Evolutionary conservation across 2,797 vertebrate species (phyloP), one percentile per base, ranked within the genome.

Genomic region (Heliangelus exortis): DNA sequence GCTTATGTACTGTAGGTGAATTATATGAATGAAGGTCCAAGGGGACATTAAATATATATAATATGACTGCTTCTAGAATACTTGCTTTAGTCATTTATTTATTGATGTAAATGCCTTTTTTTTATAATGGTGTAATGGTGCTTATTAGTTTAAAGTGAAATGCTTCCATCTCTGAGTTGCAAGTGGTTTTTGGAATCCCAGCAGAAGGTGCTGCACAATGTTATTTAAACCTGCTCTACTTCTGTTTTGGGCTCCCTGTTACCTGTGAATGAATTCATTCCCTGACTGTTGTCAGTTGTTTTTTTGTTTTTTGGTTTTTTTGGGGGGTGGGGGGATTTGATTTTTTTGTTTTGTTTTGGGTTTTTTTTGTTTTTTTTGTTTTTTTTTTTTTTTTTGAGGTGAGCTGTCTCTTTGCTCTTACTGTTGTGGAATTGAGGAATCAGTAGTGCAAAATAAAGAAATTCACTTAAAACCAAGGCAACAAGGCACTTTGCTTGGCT

Each of bases 211-310:
- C 51, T 71, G 26, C 59, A 51, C n/a, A 12, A 43, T 95, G 87
- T 96, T 95, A 90, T 96, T 96, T 87, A 96, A 97, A 91, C 26
- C 73, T 94, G 67, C 55, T 87, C 45, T 93, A 47, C 43, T 90
- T 92, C 69, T 92, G 25, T 75, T 65, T 65, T 78, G 36, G 36
- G 15, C 13, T 79, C 41, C 55, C 57, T 39, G 33, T 58, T 51
- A 71, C 36, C 62, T 67, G 39, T 94, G n/a, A 7, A 3, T 71
- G 13, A 87, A 78, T 91, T 92, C 48, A 51, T 82, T 89, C 25
- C 34, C 23, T 31, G 48, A 72, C 29, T 74, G 74, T 71, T 45
- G 85, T 92, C 12, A 84, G 34, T 48, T 82, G 23, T 19, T 7
- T 66, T 65, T 31, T 50, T 11, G 20, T 50, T 50, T 25, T 5